A percentile compares a stretch with the other conserved stretches of the same genome.
Evolutionary conservation across 2,797 vertebrate species (phyloP).

Genomic region (Myioborus melanocephalus): DNA sequence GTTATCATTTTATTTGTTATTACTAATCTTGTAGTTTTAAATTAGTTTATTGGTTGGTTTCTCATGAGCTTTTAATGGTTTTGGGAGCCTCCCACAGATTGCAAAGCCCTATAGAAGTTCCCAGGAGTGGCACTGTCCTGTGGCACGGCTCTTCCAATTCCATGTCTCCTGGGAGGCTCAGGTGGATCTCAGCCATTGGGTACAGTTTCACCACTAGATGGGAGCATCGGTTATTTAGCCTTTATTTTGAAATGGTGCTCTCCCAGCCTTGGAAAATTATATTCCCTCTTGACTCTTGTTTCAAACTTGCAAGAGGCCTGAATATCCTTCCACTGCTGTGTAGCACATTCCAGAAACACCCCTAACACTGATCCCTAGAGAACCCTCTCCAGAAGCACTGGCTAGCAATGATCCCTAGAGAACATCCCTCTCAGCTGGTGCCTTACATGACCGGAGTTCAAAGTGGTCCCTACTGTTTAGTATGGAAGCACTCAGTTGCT

Average conservation of each 20-base stretch:
- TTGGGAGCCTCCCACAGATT: not conserved
- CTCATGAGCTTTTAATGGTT: not conserved
- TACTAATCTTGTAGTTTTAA: not conserved
- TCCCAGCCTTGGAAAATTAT: not conserved
- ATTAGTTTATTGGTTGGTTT: not conserved
- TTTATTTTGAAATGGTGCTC: not conserved
- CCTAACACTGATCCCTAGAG: not conserved
- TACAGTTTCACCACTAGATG: constrained; percentile 37
- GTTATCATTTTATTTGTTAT: not conserved
- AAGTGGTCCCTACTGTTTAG: not conserved
- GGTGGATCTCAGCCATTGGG: not conserved
- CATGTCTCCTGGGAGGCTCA: not conserved
- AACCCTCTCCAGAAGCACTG: not conserved
- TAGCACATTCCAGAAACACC: not conserved
- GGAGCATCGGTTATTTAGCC: constrained; percentile 22
- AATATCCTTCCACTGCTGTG: not conserved
- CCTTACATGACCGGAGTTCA: not conserved
- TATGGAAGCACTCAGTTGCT: not conserved
- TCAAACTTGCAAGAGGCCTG: not conserved
- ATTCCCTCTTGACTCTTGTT: not conserved
- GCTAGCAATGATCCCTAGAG: not conserved
- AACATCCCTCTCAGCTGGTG: not conserved
- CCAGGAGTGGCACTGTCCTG: not conserved
- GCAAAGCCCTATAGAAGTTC: not conserved
- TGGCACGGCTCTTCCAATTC: not conserved